These are phyloP conservation scores for Charina bottae DNA, from an alignment of 2,113 vertebrate genomes.

Conservation along the genomic window DNA sequence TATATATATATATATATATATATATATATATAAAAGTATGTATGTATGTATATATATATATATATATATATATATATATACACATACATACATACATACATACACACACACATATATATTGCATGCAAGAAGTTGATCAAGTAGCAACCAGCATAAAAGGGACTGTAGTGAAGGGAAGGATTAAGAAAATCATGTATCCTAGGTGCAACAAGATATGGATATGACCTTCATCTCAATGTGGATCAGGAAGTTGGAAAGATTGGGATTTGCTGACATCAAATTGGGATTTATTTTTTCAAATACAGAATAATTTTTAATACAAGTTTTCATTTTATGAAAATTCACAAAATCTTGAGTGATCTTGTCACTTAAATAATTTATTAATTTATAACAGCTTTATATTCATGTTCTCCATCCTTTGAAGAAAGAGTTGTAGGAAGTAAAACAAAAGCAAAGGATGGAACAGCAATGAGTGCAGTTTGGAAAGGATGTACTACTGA, in stretches of 20 bases:
- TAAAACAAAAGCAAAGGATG: not conserved
- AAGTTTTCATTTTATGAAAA: conserved; percentile 15
- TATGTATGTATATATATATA: too few relatives aligned
- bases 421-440: not conserved
- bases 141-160: not conserved
- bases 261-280: not conserved
- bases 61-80: too few relatives aligned
- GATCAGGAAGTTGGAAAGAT: not conserved
- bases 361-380: not conserved
- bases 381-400: not conserved
- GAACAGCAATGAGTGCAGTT: not conserved
- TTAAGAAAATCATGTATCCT: not conserved
- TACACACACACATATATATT: too few relatives aligned
- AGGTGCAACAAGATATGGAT: not conserved
- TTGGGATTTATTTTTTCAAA: too few relatives aligned
- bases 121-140: not conserved
- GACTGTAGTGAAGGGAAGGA: not conserved
- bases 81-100: too few relatives aligned
- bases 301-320: not conserved
- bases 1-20: too few relatives aligned
- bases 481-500: not conserved
- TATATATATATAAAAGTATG: too few relatives aligned
- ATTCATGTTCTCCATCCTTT: not conserved
- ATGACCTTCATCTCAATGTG: not conserved
- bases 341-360: not conserved